Evolutionary conservation across 2,888 invertebrate genomes (phyloP), one percentile per base, ranked within the genome.

Genomic region (Lithophane leautieri): DNA sequence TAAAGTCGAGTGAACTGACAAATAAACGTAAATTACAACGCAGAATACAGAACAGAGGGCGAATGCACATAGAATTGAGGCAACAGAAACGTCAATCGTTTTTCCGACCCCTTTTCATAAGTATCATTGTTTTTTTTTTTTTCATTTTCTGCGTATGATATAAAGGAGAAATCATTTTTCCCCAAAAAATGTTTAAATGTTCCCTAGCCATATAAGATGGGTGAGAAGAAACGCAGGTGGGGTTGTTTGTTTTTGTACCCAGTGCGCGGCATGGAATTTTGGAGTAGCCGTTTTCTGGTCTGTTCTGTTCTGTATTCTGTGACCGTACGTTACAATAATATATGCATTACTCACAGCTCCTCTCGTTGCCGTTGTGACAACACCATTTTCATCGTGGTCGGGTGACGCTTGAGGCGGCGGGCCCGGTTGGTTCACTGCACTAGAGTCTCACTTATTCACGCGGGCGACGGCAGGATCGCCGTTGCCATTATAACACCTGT

Each of bases 351-450:
- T 99, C 97, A 99, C 99, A 99, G 98, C 98, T 99, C 99, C 98
- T 99, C 99, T 97, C 99, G 98, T 98, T 99, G 99, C 97, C 99
- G 98, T 98, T 99, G 99, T 97, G 99, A 99, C 97, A 99, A 98
- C 97, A 99, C 99, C 99, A 99, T 99, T 98, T 98, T 99, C 99
- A 98, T 98, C 97, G 97, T 98, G 97, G 96, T 97, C 93, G 97
- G 93, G 90, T 94, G 91, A 91, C 92, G 91, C 93, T 92, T 89
- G 92, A 92, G 93, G 93, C 94, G 92, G 93, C 93, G 90, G 92
- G 93, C 94, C 94, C 92, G 89, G 89, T 86, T 87, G 90, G 92
- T 95, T 93, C 92, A 94, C 94, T 95, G 95, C 94, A 93, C 94
- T 91, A 92, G 93, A 94, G 94, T 95, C 94, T 95, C 91, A 92